Percentiles rank a stretch among this genome's conserved stretches.
Evolutionary conservation across 2,888 invertebrate species (phyloP).

Genomic region (Rhaphigaster nebulosa): DNA sequence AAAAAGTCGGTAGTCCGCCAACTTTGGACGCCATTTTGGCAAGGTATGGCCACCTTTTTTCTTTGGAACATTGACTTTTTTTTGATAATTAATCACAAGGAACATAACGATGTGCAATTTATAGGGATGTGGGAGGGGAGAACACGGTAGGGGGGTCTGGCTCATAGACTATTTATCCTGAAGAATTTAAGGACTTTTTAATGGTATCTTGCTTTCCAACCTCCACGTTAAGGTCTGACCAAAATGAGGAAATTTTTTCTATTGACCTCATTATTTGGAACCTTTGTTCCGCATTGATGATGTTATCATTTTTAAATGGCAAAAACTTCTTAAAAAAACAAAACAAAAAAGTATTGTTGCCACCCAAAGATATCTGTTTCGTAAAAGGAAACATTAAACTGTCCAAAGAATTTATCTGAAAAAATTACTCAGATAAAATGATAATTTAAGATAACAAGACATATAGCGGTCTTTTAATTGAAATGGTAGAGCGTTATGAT

Average conservation of each 20-base stretch:
- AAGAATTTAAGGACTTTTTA: too few relatives aligned
- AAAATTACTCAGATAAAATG: background rate
- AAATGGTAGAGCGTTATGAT: too few relatives aligned
- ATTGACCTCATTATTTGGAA: background rate
- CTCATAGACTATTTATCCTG: too few relatives aligned
- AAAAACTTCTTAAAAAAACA: background rate
- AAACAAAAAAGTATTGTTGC: background rate
- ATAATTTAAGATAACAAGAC: background rate
- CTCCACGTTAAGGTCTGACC: background rate
- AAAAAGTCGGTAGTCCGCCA: too few relatives aligned
- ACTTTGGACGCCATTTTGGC: too few relatives aligned
- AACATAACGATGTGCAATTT: too few relatives aligned
- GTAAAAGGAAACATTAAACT: conserved; percentile 30
- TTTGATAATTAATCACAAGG: too few relatives aligned
- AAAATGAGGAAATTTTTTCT: background rate
- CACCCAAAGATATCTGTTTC: background rate
- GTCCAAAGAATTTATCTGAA: background rate
- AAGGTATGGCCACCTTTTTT: too few relatives aligned
- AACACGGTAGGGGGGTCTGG: too few relatives aligned
- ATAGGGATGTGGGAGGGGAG: too few relatives aligned
- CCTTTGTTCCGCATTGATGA: background rate
- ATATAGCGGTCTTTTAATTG: background rate
- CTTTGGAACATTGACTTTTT: too few relatives aligned
- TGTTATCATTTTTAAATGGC: background rate
- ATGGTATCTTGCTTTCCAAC: too few relatives aligned